Base-by-base conservation (phyloP, 2,888 invertebrate genomes). In the Lycia hirtaria region DNA sequence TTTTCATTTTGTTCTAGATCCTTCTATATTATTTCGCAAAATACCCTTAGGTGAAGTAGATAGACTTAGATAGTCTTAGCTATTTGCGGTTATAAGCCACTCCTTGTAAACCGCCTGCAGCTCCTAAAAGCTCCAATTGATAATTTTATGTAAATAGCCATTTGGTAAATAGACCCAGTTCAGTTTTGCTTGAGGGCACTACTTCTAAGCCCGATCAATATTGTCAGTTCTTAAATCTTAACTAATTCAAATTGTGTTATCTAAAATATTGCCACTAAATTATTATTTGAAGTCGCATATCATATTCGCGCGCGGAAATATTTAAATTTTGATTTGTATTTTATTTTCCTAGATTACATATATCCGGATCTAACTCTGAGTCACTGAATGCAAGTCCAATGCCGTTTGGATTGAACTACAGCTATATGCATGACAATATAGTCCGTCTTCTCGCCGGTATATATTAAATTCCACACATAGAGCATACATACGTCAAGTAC, bases 391-490 rank as follows among this genome's bases (percentile, higher is more conserved):
- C 32, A 43, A 50, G n/a, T 35, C 49, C 52, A 52, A 47, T 35
- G 48, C 43, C n/a, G n/a, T n/a, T n/a, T n/a, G n/a, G n/a, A n/a
- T n/a, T n/a, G 48, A 56, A 49, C 41, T 57, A 55, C 55, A 40
- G 37, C 35, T 48, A 51, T 54, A 49, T 56, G 30, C 52, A 65
- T 62, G 56, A 54, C 53, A 56, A 60, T 49, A 61, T 60, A 57
- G 56, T 49, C 40, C 33, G 15, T 32, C 40, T 47, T 52, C 52
- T 53, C 56, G 41, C 43, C 20, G 17, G 33, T 56, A 56, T 50
- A 35, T 48, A 60, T 54, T 53, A 50, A 53, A 53, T 62, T 63
- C 59, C 57, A 57, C 49, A 60, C 53, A 61, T 57, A 60, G 20
- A 28, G 26, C 12, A 35, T 12, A 43, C 24, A 44, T 44, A 44